Conservation (phyloP, 2,888 invertebrate genomes). For the Amblyteles armatorius region DNA sequence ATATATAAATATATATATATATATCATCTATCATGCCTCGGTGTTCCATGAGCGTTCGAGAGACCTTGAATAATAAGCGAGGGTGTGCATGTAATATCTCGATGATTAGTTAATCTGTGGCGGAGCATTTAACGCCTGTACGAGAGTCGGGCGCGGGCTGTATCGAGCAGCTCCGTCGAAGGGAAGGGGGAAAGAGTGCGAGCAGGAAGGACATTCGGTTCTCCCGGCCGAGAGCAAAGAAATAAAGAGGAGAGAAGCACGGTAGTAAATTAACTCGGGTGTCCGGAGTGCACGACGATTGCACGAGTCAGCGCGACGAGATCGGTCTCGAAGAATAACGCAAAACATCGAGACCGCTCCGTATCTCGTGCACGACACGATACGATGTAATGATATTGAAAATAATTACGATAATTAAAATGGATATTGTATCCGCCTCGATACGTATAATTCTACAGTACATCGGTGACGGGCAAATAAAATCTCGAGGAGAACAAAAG, state of each 20-base stretch:
- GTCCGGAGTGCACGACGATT: neutral
- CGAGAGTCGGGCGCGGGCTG: slow-evolving; percentile 9
- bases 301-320: slow-evolving; percentile 72
- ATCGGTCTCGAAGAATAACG: slow-evolving; percentile 77
- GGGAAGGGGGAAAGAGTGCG: neutral
- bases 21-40: neutral
- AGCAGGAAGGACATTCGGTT: neutral
- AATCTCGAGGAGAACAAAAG: neutral
- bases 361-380: neutral
- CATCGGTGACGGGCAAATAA: neutral
- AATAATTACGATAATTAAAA: neutral
- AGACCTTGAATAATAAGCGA: slow-evolving; percentile 64
- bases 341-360: too few species aligned
- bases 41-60: neutral
- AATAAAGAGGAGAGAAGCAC: neutral
- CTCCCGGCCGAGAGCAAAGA: neutral
- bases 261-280: neutral
- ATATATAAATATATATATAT: neutral
- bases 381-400: neutral
- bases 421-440: neutral
- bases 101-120: slow-evolving; percentile 50
- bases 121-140: slow-evolving; percentile 49
- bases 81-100: slow-evolving; percentile 37
- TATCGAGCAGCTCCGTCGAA: too few species aligned
- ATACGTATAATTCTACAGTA: neutral